Conservation (phyloP, 2,888 invertebrate species). For the Harpalus rufipes region DNA sequence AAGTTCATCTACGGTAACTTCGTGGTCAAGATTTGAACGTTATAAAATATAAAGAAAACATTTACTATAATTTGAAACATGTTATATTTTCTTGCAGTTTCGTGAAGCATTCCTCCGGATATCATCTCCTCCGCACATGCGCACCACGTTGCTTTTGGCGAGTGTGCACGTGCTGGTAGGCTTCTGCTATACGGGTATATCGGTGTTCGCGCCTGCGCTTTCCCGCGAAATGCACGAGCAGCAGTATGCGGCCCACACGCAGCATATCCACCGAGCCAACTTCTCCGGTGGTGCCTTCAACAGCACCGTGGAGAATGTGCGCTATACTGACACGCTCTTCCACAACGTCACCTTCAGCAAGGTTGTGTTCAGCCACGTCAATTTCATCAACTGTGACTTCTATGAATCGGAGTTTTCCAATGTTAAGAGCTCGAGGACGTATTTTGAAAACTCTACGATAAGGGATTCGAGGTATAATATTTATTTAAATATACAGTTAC, state of each 20-base stretch:
- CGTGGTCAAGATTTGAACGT: too few relatives aligned
- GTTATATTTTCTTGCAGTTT: slow-evolving; percentile 78
- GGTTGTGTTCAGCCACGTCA: slow-evolving; percentile 85
- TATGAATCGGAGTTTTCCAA: slow-evolving; percentile 84
- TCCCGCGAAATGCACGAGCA: slow-evolving; percentile 77
- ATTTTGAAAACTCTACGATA: slow-evolving; percentile 82
- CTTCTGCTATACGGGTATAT: slow-evolving; percentile 78
- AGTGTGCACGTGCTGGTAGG: slow-evolving; percentile 80
- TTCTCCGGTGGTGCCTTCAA: slow-evolving; percentile 78
- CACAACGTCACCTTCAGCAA: slow-evolving; percentile 83
- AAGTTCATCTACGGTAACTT: too few relatives aligned
- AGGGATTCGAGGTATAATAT: slow-evolving; percentile 81
- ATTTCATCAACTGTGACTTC: slow-evolving; percentile 85
- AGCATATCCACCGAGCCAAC: slow-evolving; percentile 72
- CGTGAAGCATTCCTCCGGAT: slow-evolving; percentile 85
- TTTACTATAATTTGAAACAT: too few relatives aligned
- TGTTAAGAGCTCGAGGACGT: slow-evolving; percentile 85
- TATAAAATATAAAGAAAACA: too few relatives aligned
- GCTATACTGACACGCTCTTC: slow-evolving; percentile 82
- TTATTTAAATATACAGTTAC: too few relatives aligned
- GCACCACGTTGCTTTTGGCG: slow-evolving; percentile 82
- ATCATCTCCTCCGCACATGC: slow-evolving; percentile 82
- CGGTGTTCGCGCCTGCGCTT: slow-evolving; percentile 79
- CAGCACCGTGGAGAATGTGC: slow-evolving; percentile 82
- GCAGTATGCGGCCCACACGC: slow-evolving; percentile 73